Conservation (phyloP, 2,888 invertebrate genomes). For the Brenthis hecate region DNA sequence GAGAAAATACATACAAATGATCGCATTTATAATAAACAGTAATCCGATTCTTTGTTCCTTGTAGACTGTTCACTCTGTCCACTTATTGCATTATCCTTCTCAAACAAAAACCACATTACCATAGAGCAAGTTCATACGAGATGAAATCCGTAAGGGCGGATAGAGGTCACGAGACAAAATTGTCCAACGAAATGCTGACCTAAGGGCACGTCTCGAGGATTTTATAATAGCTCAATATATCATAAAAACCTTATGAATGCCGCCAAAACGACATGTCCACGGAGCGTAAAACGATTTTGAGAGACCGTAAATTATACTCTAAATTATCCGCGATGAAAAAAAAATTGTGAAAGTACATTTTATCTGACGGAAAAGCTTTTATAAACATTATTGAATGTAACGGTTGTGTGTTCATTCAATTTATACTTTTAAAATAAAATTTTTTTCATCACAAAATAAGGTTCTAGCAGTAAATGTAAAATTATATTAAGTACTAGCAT, state of each 20-base stretch:
- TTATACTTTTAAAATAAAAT: background rate
- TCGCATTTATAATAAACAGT: no score
- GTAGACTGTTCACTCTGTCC: no score
- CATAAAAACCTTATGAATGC: constrained; percentile 31
- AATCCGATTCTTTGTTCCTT: no score
- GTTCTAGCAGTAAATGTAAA: background rate
- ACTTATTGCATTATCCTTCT: background rate
- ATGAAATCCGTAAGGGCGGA: constrained; percentile 13
- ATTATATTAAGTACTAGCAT: no score
- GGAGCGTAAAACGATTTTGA: constrained; percentile 29
- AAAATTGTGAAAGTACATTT: background rate
- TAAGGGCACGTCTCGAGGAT: constrained; percentile 22
- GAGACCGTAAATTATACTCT: constrained; percentile 24
- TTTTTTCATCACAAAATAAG: background rate
- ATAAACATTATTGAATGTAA: constrained; percentile 1
- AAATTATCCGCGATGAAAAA: constrained; percentile 10
- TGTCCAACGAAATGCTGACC: constrained; percentile 33
- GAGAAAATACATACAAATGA: no score
- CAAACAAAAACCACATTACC: constrained; percentile 1
- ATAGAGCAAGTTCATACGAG: constrained; percentile 7
- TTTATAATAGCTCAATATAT: constrained; percentile 38
- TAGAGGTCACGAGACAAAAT: constrained; percentile 21
- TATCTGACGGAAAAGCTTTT: constrained; percentile 10
- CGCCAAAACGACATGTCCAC: constrained; percentile 30
- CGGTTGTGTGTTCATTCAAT: background rate